Percentiles rank a stretch among this genome's conserved stretches.
Evolutionary conservation across 2,888 invertebrate species (phyloP).

Genomic region (Selenia dentaria): DNA sequence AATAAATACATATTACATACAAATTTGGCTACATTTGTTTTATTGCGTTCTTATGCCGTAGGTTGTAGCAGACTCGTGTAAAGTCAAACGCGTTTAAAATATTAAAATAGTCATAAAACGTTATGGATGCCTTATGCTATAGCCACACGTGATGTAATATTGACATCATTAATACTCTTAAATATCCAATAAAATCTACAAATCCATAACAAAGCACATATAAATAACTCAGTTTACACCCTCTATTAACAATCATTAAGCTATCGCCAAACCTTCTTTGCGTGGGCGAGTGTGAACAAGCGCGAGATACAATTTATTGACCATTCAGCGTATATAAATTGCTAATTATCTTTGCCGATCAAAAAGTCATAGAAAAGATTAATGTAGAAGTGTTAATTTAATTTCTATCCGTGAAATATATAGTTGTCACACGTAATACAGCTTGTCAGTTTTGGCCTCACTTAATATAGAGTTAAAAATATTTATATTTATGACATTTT

Average conservation of each 20-base stretch:
- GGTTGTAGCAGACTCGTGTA: too few relatives aligned
- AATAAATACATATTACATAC: too few relatives aligned
- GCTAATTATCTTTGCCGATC: conserved; percentile 53
- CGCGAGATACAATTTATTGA: conserved; percentile 65
- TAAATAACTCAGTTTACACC: conserved; percentile 47
- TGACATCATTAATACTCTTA: not conserved
- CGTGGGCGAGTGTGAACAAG: conserved; percentile 48
- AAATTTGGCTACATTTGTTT: too few relatives aligned
- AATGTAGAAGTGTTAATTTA: conserved; percentile 20
- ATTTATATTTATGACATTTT: too few relatives aligned
- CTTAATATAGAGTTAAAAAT: too few relatives aligned
- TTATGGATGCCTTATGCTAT: too few relatives aligned
- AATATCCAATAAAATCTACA: conserved; percentile 16
- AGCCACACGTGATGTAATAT: not conserved
- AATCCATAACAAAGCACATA: conserved; percentile 22
- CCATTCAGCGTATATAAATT: conserved; percentile 65
- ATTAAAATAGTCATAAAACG: too few relatives aligned
- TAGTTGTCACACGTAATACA: conserved; percentile 4
- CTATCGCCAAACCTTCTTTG: conserved; percentile 39
- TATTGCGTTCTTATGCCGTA: too few relatives aligned
- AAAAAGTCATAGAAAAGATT: conserved; percentile 39
- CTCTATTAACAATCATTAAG: conserved; percentile 55
- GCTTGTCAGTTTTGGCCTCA: not conserved
- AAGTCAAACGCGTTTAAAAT: too few relatives aligned
- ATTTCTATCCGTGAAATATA: conserved; percentile 31